Evolutionary conservation across 2,888 invertebrate species (phyloP).

Genomic region (Stenodema calcarata): DNA sequence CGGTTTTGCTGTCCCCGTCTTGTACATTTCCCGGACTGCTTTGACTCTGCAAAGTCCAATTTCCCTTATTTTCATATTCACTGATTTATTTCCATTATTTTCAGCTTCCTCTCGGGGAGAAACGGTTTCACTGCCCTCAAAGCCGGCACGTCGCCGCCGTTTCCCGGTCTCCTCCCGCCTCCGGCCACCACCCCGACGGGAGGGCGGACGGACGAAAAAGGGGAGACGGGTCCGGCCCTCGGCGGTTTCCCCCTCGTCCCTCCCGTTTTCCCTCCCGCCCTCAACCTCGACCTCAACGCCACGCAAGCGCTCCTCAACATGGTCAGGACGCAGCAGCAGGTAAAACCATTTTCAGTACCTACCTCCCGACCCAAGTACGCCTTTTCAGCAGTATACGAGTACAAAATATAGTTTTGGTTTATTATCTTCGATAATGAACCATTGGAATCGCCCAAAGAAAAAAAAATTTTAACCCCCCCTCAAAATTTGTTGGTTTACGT

Average conservation of each 20-base stretch:
- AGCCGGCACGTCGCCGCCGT: conserved; percentile 44
- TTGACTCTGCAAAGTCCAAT: no score
- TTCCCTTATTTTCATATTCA: no score
- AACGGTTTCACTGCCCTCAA: conserved; percentile 43
- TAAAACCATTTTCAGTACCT: conserved; percentile 13
- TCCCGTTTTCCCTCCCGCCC: conserved; percentile 51
- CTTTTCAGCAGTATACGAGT: no score
- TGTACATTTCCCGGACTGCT: no score
- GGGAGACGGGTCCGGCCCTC: conserved; percentile 13
- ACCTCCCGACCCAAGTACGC: no score
- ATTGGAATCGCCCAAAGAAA: no score
- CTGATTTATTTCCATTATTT: neutral
- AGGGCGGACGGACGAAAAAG: conserved; percentile 42
- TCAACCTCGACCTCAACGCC: conserved; percentile 55
- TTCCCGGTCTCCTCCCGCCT: conserved; percentile 51
- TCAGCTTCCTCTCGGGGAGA: conserved; percentile 47
- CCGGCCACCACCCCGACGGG: conserved; percentile 47
- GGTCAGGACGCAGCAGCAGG: conserved; percentile 66
- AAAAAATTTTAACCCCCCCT: no score
- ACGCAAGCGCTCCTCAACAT: conserved; percentile 73
- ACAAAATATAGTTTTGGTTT: no score
- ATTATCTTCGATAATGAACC: no score
- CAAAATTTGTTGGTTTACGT: no score
- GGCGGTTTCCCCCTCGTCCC: conserved; percentile 50
- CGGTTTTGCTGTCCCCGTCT: no score